Evolutionary conservation across 2,888 invertebrate species (phyloP).

Genomic region (Iphiclides podalirius): DNA sequence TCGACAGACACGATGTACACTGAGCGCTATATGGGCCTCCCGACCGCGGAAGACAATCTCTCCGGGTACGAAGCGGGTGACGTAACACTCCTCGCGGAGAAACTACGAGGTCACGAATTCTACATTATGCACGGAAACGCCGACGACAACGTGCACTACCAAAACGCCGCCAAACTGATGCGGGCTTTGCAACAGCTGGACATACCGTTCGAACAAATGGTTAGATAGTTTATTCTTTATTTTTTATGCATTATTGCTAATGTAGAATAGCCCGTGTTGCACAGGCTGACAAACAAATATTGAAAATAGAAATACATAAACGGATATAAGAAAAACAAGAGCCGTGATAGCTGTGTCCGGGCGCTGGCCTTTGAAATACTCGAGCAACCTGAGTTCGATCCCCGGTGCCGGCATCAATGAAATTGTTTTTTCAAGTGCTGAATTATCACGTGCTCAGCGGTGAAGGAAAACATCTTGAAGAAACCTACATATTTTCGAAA

Average conservation of each 20-base stretch:
- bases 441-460: too few species aligned
- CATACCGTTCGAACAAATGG: constrained; percentile 92
- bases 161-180: constrained; percentile 89
- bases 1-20: constrained; percentile 93
- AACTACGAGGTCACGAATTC: constrained; percentile 86
- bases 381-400: too few species aligned
- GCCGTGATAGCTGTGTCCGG: too few species aligned
- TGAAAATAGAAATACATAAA: too few species aligned
- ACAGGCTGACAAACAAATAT: too few species aligned
- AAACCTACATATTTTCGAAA: too few species aligned
- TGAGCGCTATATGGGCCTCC: constrained; percentile 95
- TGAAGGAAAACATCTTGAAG: too few species aligned
- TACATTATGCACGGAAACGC: constrained; percentile 94
- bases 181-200: constrained; percentile 85
- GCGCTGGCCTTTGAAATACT: too few species aligned
- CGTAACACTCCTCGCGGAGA: constrained; percentile 83
- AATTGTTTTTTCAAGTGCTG: too few species aligned
- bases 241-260: neutral
- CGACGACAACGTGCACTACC: constrained; percentile 95
- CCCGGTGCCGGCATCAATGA: too few species aligned
- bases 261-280: constrained; percentile 1
- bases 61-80: constrained; percentile 87
- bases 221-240: constrained; percentile 45
- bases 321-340: too few species aligned
- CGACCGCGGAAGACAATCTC: constrained; percentile 85